These are phyloP conservation scores for Apamea sordens DNA, from an alignment of 2,888 invertebrate genomes.

Conservation along the genomic window DNA sequence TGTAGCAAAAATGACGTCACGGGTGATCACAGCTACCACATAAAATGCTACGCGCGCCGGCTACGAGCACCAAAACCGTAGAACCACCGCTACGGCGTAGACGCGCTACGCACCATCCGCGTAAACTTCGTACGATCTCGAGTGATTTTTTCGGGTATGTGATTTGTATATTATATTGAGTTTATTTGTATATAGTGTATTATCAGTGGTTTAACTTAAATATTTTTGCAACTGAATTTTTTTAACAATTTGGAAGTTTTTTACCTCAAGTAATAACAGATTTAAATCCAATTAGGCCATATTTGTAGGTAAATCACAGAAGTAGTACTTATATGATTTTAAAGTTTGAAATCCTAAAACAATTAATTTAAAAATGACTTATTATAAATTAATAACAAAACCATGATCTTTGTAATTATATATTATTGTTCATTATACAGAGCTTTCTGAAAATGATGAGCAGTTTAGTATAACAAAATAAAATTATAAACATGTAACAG, in stretches of 20 bases:
- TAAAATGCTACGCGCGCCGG: constrained; percentile 80
- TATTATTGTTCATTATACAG: neutral
- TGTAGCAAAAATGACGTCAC: constrained; percentile 84
- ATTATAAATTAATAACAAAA: neutral
- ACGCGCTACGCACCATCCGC: constrained; percentile 80
- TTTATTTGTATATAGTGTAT: constrained; percentile 41
- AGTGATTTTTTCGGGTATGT: constrained; percentile 63
- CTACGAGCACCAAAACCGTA: constrained; percentile 81
- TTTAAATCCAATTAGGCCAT: neutral
- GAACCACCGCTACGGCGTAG: constrained; percentile 83
- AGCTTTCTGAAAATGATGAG: neutral
- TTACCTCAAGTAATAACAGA: neutral
- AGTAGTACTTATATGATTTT: neutral
- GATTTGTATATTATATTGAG: constrained; percentile 45
- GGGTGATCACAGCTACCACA: constrained; percentile 69
- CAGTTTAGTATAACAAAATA: neutral
- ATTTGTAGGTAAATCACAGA: neutral
- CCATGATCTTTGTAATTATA: neutral
- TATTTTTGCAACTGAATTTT: constrained; percentile 2
- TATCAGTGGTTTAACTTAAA: constrained; percentile 29
- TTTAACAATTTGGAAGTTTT: neutral
- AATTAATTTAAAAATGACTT: neutral
- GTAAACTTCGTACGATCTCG: constrained; percentile 68
- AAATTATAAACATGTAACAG: neutral
- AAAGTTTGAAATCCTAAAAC: neutral